Base-by-base conservation (phyloP, 2,888 invertebrate genomes). In the Cyrtodaria siliqua region DNA sequence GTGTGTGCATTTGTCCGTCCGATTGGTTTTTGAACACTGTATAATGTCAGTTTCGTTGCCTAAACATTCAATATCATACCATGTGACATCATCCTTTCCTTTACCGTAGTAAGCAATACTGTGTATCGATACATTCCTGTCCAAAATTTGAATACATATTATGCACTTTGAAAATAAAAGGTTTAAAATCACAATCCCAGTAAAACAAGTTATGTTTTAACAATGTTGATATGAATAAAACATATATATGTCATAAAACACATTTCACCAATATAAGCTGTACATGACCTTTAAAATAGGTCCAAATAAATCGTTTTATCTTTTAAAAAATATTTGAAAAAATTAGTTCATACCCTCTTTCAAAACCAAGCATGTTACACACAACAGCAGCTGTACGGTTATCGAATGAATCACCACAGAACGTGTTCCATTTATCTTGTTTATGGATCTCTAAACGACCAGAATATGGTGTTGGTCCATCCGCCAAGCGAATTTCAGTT, bases 301-400 rank as follows among this genome's bases (percentile, higher is more conserved):
- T n/a, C n/a, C n/a, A n/a, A n/a, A n/a, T n/a, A n/a, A n/a, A n/a
- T n/a, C n/a, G n/a, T n/a, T n/a, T n/a, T n/a, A n/a, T n/a, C n/a
- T n/a, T n/a, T n/a, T n/a, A n/a, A 8, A 33, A 33, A 33, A 12
- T 33, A 33, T 33, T 12, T 33, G 33, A 33, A 33, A 12, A 33
- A 33, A 33, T 33, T 18, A 9, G 14, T 18, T n/a, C 23, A 16
- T 42, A 57, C 57, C 23, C 18, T 18, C 40, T 38, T 33, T 18
- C 23, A 42, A 23, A 57, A 9, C 57, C 53, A 27, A 64, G 29
- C 55, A 55, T 55, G 3, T 64, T 55, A 42, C 64, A 64, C 18
- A 53, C 26, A 23, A 55, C 23, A 16, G 38, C 23, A 2, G 29
- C 23, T 16, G 20, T 50, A 6, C 14, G 27, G 9, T 18, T 55